phyloP scores from a whole-genome alignment of 2,113 vertebrate genomes.

The Kobus ellipsiprymnus region DNA sequence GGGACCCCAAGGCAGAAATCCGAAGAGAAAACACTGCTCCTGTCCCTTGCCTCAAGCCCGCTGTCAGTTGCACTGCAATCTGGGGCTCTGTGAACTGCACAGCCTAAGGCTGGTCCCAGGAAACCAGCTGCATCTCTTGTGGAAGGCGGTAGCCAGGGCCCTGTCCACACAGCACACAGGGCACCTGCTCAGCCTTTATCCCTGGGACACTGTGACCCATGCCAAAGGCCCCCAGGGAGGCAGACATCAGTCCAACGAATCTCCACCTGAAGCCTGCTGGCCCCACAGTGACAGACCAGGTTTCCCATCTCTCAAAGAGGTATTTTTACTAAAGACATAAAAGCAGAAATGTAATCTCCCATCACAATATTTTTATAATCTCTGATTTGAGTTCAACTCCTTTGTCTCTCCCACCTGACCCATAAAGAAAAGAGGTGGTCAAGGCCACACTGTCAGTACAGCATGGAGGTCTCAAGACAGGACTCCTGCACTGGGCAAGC shows the following conservation, averaged over 20 bases:
- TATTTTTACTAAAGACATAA: background rate
- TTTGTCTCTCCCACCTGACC: background rate
- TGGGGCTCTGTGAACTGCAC: background rate
- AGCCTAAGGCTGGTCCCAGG: background rate
- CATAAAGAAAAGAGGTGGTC: background rate
- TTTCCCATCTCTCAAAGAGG: background rate
- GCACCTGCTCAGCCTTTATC: background rate
- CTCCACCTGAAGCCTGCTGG: background rate
- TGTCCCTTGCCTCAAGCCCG: background rate
- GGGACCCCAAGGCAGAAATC: background rate
- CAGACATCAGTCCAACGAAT: background rate
- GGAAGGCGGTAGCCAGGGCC: too few relatives aligned
- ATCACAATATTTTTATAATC: background rate
- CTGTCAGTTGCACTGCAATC: background rate
- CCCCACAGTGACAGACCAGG: too few relatives aligned
- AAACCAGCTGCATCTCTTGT: fast-evolving
- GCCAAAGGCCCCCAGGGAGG: too few relatives aligned
- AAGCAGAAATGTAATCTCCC: background rate
- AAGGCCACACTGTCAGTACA: background rate
- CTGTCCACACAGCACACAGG: background rate
- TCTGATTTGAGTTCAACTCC: background rate
- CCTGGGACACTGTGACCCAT: background rate
- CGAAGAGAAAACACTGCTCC: background rate
- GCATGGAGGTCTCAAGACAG: background rate
- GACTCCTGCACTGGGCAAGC: too few relatives aligned